A percentile compares a stretch with the other conserved stretches of the same genome.
Evolutionary conservation across 1,140 invertebrate species (phyloP).

Genomic region (Ostrea denselamellosa): DNA sequence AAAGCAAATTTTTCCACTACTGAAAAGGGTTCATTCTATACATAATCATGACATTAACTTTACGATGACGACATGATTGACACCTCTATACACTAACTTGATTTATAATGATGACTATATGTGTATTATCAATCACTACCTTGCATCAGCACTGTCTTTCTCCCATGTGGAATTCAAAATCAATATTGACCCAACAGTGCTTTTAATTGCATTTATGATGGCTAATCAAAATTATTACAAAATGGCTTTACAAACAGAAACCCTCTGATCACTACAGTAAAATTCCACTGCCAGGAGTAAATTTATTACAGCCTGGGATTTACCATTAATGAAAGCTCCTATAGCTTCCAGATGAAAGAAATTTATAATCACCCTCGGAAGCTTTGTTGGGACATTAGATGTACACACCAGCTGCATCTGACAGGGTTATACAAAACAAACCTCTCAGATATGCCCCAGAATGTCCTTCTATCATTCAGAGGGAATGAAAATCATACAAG

Average conservation of each 20-base stretch:
- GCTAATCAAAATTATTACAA: slow-evolving; percentile 3
- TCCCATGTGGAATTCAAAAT: background rate
- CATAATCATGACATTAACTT: background rate
- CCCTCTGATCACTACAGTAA: background rate
- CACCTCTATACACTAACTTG: background rate
- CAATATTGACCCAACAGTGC: background rate
- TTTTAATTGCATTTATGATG: background rate
- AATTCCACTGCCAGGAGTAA: background rate
- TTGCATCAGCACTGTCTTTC: background rate
- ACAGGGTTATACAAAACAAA: too few species aligned
- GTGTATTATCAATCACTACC: too few species aligned
- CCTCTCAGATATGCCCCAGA: too few species aligned
- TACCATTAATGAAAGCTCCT: background rate
- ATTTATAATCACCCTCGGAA: background rate
- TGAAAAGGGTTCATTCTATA: background rate
- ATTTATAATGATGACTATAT: background rate
- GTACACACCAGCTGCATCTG: too few species aligned
- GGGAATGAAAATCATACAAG: too few species aligned
- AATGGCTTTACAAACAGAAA: background rate
- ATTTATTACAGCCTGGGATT: background rate
- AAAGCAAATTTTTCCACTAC: background rate
- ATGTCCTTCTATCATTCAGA: too few species aligned
- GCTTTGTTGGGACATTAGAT: too few species aligned
- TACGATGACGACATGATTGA: background rate
- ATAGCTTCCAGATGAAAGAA: background rate